These are phyloP conservation scores for Acrocephalus scirpaceus DNA, from an alignment of 2,797 vertebrate species.

Conservation along the genomic window DNA sequence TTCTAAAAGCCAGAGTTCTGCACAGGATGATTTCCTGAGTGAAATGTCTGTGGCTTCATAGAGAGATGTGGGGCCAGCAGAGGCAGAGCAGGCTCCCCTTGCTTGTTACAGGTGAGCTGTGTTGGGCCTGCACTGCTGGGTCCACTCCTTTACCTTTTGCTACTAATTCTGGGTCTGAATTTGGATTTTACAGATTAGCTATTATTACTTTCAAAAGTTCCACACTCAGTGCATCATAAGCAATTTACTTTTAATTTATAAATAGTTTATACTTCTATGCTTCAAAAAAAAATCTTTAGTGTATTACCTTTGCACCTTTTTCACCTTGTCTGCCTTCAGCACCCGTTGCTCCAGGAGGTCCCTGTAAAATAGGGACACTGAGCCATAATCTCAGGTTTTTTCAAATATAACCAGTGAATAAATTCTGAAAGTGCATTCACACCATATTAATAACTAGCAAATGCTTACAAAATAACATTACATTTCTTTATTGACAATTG, in stretches of 20 bases:
- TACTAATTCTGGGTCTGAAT: background rate
- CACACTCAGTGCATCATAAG: background rate
- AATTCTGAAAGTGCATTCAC: background rate
- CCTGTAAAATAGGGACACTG: constrained; percentile 76
- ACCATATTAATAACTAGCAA: background rate
- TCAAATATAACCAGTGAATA: background rate
- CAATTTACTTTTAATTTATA: background rate
- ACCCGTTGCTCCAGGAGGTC: constrained; percentile 88
- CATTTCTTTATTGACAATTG: background rate
- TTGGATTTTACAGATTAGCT: background rate
- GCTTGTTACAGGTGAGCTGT: background rate
- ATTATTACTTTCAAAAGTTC: background rate
- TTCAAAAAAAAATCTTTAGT: background rate
- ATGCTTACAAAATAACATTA: background rate
- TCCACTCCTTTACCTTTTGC: background rate
- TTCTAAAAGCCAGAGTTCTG: background rate
- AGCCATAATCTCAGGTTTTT: background rate
- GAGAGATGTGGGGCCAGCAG: background rate
- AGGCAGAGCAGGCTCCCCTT: background rate
- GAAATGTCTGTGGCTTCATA: background rate
- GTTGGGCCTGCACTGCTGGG: background rate
- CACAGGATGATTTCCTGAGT: background rate
- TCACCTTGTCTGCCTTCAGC: constrained; percentile 97
- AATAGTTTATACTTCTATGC: background rate
- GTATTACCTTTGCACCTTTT: constrained; percentile 94